Percentiles rank a stretch among this genome's conserved stretches.
Evolutionary conservation across 2,113 vertebrate genomes (phyloP).

Genomic region (Electrona antarctica): DNA sequence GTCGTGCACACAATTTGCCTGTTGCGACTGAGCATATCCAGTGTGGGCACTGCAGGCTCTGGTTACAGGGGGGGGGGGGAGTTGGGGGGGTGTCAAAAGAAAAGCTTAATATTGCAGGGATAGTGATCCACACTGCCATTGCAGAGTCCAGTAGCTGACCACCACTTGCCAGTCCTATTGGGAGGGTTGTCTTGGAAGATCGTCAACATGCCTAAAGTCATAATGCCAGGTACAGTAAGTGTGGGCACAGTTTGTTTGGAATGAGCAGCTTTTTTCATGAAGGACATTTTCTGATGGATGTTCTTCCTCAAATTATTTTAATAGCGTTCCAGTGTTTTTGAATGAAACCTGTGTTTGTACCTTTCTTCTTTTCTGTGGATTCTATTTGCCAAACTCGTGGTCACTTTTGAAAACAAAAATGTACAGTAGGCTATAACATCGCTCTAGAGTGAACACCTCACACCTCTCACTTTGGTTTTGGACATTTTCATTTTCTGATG

Average conservation of each 20-base stretch:
- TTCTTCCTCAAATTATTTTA: slow-evolving; percentile 4
- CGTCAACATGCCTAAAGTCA: slow-evolving; percentile 79
- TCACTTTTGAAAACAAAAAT: too few relatives aligned
- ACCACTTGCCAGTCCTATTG: slow-evolving; percentile 46
- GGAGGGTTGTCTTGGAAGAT: slow-evolving; percentile 46
- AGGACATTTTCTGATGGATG: neutral
- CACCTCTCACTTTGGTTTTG: neutral
- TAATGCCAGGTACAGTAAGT: slow-evolving; percentile 82
- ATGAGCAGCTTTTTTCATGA: neutral
- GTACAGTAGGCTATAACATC: too few relatives aligned
- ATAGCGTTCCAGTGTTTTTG: neutral
- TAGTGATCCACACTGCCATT: slow-evolving; percentile 57
- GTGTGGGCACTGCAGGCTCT: slow-evolving; percentile 62
- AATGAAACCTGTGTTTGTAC: neutral
- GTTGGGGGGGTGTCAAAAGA: neutral
- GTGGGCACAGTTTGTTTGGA: slow-evolving; percentile 12
- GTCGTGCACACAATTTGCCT: slow-evolving; percentile 35
- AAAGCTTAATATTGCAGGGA: slow-evolving; percentile 67
- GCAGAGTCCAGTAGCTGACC: slow-evolving; percentile 54
- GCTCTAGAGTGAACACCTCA: too few relatives aligned
- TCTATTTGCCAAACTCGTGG: neutral
- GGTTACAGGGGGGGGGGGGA: slow-evolving; percentile 65
- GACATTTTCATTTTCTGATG: neutral
- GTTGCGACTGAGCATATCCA: slow-evolving; percentile 41
- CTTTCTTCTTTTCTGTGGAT: neutral